Evolutionary conservation across 2,888 invertebrate genomes (phyloP).

Genomic region (Eumacrocentrus americanus): DNA sequence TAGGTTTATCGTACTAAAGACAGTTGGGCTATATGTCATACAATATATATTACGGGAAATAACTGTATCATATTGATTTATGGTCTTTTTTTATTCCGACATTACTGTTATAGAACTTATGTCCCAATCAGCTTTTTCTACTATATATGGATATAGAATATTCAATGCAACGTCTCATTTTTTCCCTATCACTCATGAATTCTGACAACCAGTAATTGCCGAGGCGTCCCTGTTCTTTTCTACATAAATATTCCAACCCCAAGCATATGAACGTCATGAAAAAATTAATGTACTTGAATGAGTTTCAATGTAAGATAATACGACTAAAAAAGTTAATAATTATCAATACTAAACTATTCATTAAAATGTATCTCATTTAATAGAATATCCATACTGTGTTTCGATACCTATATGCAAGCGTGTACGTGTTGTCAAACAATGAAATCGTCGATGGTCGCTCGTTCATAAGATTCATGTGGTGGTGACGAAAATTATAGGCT

Average conservation of each 20-base stretch:
- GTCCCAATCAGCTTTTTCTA: background rate
- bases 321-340: background rate
- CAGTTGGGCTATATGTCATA: too few relatives aligned
- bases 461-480: too few relatives aligned
- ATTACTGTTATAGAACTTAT: background rate
- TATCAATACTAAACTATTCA: too few relatives aligned
- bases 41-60: too few relatives aligned
- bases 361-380: too few relatives aligned
- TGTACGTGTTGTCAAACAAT: too few relatives aligned
- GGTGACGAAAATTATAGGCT: slow-evolving; percentile 43
- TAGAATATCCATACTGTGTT: too few relatives aligned
- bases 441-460: slow-evolving; percentile 25
- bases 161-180: background rate
- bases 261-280: background rate
- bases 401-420: too few relatives aligned
- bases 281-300: background rate
- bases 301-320: background rate
- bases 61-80: too few relatives aligned
- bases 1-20: too few relatives aligned
- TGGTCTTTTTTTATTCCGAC: background rate
- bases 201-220: background rate
- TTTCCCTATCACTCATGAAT: background rate
- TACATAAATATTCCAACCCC: background rate
- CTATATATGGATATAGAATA: background rate
- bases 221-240: background rate